phyloP scores from a whole-genome alignment of 2,888 invertebrate species.

The Aricia artaxerxes region DNA sequence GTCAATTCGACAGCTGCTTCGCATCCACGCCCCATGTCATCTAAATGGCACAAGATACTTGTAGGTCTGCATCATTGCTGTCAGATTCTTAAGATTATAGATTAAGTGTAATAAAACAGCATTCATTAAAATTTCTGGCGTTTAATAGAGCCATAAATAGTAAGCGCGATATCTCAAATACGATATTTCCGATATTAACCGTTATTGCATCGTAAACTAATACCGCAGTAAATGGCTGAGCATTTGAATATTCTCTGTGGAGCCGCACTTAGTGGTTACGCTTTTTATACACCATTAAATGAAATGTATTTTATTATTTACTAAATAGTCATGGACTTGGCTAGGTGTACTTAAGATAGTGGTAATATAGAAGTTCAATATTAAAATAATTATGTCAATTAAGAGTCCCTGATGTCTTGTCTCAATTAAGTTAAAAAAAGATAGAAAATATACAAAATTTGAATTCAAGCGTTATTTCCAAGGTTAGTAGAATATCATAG shows the following conservation, averaged over 20 bases:
- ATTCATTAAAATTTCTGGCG: constrained; percentile 12
- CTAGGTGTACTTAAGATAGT: not conserved
- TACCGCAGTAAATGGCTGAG: constrained; percentile 52
- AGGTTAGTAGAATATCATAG: too few species aligned
- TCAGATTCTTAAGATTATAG: not conserved
- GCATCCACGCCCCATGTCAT: too few species aligned
- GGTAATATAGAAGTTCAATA: too few species aligned
- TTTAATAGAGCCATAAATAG: constrained; percentile 24
- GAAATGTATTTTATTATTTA: constrained; percentile 15
- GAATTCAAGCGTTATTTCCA: too few species aligned
- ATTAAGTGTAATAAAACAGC: not conserved
- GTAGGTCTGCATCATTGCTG: not conserved
- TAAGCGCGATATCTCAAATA: constrained; percentile 30
- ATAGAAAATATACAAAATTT: too few species aligned
- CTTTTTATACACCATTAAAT: constrained; percentile 20
- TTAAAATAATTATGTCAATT: too few species aligned
- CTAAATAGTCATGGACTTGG: not conserved
- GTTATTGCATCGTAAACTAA: constrained; percentile 48
- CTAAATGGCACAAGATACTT: not conserved
- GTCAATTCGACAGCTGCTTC: too few species aligned
- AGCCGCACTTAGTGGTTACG: constrained; percentile 34
- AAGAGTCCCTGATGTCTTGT: too few species aligned
- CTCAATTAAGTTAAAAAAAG: too few species aligned
- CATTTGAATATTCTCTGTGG: constrained; percentile 55
- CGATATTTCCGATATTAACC: constrained; percentile 33